These are phyloP conservation scores for Biston betularia DNA, from an alignment of 2,888 invertebrate species.

Conservation along the genomic window DNA sequence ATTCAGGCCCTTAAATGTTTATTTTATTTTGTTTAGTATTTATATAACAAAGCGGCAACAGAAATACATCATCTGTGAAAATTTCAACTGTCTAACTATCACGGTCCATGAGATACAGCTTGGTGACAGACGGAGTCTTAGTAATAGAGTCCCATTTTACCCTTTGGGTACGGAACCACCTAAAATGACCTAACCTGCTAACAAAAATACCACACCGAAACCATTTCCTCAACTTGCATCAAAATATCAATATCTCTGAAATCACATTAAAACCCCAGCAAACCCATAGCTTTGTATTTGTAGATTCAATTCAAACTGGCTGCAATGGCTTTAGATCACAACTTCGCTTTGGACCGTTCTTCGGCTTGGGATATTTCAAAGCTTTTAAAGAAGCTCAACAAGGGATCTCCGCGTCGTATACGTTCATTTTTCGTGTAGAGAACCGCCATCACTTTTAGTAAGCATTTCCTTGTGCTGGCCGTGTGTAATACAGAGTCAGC, in stretches of 20 bases:
- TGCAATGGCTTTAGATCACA: conserved; percentile 54
- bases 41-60: too few relatives aligned
- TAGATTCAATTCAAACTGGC: conserved; percentile 30
- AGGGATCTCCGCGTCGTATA: conserved; percentile 56
- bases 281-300: conserved; percentile 38
- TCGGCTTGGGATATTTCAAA: conserved; percentile 53
- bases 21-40: too few relatives aligned
- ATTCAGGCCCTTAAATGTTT: too few relatives aligned
- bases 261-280: conserved; percentile 47
- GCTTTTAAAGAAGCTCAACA: conserved; percentile 62
- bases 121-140: too few relatives aligned
- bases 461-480: conserved; percentile 59
- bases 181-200: not conserved
- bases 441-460: conserved; percentile 63
- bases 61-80: too few relatives aligned
- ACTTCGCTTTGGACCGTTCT: conserved; percentile 46
- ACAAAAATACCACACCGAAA: not conserved
- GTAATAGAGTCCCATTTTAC: too few relatives aligned
- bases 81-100: too few relatives aligned
- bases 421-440: conserved; percentile 49
- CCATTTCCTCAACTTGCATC: not conserved
- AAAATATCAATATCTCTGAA: conserved; percentile 15
- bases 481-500: conserved; percentile 50
- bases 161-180: too few relatives aligned
- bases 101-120: too few relatives aligned